Evolutionary conservation across 2,113 vertebrate species (phyloP), one percentile per base, ranked within the genome.

Genomic region (Phylloscopus trochilus): DNA sequence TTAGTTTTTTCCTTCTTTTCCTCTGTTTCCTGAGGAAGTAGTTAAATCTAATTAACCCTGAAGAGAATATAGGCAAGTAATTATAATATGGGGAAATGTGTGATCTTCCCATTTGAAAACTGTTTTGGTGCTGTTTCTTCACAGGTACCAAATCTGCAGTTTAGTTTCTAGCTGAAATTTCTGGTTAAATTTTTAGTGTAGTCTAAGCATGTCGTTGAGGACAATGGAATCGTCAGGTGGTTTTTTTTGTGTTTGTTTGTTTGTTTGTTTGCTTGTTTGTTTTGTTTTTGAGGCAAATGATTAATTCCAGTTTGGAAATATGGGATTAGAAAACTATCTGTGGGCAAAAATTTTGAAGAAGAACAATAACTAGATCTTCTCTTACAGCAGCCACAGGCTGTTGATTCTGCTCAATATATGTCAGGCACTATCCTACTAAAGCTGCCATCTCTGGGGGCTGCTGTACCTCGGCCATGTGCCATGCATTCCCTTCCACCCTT

Each of bases 141-240:
- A 66, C 13, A 62, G 28, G 47, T 53, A 41, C 7, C 8, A 66
- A 9, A 4, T 15, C 27, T 53, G 16, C 16, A 58, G 55, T 58
- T 84, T 67, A 41, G 70, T 75, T 67, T 82, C 37, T 53, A 75
- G 31, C 9, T 46, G n/a, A 89, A 81, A 7, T 70, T 88, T 46
- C 18, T 75, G 15, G n/a, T 23, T 78, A 62, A 66, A 82, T 55
- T 73, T 18, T 59, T 67, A 47, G 23, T 4, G 7, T 27, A 43
- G 26, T 37, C 13, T 21, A 59, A 59, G 18, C 10, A 28, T 28
- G 11, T 41, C 43, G 69, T 77, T 79, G 43, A 75, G 56, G 26
- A 62, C 26, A 20, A 37, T 47, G 22, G 31, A 63, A 67, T 67
- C 0, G 0, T 41, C 10, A n/a, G n/a, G n/a, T n/a, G n/a, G n/a